Evolutionary conservation across 2,888 invertebrate genomes (phyloP).

Genomic region (Eupithecia exiguata): DNA sequence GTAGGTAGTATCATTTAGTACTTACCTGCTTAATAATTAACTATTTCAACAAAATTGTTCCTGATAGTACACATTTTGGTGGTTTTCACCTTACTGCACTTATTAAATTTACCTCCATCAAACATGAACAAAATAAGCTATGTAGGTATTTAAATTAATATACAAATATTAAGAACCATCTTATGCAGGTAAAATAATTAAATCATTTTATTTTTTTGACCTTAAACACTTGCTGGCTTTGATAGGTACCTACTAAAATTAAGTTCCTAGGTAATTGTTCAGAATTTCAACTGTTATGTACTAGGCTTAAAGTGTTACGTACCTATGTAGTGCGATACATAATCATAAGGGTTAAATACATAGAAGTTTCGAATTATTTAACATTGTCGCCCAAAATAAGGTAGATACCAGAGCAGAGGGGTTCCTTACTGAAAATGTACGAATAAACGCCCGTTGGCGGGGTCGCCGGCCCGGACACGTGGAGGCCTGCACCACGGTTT

Average conservation of each 20-base stretch:
- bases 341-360: neutral
- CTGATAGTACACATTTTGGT: neutral
- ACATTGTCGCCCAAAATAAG: neutral
- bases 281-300: neutral
- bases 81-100: neutral
- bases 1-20: too few species aligned
- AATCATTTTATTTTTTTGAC: neutral
- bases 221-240: neutral
- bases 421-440: slow-evolving; percentile 12
- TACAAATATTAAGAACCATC: neutral
- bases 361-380: neutral
- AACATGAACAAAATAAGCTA: neutral
- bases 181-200: neutral
- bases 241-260: neutral
- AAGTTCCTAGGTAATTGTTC: neutral
- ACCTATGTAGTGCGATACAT: neutral
- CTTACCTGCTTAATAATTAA: too few species aligned
- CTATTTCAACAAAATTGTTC: too few species aligned
- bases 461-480: slow-evolving; percentile 79
- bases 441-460: slow-evolving; percentile 48
- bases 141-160: neutral
- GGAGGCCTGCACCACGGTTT: slow-evolving; percentile 80
- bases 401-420: neutral
- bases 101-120: neutral
- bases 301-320: neutral